Conservation (phyloP, 2,113 vertebrate genomes). For the Myiozetetes cayanensis region DNA sequence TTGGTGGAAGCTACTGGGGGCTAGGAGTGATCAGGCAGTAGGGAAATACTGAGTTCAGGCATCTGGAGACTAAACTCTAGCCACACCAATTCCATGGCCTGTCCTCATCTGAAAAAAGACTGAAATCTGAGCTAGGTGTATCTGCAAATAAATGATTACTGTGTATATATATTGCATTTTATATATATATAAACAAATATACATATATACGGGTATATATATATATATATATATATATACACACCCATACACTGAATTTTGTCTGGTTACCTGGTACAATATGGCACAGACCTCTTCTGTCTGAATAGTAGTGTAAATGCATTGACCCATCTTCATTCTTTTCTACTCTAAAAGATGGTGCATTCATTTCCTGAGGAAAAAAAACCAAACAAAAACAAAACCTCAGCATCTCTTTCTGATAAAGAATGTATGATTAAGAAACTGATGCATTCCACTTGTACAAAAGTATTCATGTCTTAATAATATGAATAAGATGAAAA, state of each 20-base stretch:
- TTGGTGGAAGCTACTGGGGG: neutral
- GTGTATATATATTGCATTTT: neutral
- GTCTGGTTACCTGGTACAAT: conserved; percentile 72
- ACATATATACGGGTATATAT: too few species aligned
- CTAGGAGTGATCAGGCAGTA: neutral
- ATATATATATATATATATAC: too few species aligned
- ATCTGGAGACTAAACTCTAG: neutral
- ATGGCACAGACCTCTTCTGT: conserved; percentile 76
- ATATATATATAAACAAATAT: too few species aligned
- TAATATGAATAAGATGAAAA: neutral
- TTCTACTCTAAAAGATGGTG: conserved; percentile 79
- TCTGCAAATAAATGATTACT: neutral
- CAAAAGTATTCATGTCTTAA: neutral
- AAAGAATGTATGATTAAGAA: neutral
- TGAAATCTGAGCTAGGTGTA: neutral
- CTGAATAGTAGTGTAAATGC: conserved; percentile 78
- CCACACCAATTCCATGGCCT: neutral
- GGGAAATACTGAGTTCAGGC: neutral
- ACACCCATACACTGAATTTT: neutral
- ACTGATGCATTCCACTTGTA: neutral
- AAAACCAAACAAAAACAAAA: neutral
- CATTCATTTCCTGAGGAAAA: conserved; percentile 76
- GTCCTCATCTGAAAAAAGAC: neutral
- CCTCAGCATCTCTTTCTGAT: neutral
- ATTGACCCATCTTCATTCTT: conserved; percentile 75